Evolutionary conservation across 2,113 vertebrate genomes (phyloP).

Genomic region (Toxotes jaculatrix): DNA sequence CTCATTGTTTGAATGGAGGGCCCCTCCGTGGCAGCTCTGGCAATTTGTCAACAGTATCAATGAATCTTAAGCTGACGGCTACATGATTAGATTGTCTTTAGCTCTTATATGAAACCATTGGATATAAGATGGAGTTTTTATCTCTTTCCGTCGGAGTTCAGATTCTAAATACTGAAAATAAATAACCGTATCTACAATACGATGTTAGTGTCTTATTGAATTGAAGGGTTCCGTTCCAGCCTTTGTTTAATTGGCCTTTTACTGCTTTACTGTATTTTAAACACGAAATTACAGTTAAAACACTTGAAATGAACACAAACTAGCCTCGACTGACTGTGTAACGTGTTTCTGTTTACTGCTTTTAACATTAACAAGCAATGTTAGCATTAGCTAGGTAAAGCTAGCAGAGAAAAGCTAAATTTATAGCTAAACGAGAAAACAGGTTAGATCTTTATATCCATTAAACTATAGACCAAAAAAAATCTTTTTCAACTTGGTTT

Average conservation of each 20-base stretch:
- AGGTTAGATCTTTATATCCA: neutral
- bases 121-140: fast-evolving
- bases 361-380: neutral
- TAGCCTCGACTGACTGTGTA: fast-evolving
- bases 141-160: neutral
- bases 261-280: neutral
- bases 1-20: constrained; percentile 81
- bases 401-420: constrained; percentile 29
- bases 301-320: fast-evolving
- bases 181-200: too few relatives aligned
- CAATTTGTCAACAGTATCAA: constrained; percentile 71
- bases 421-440: neutral
- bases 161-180: too few relatives aligned
- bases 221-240: neutral
- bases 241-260: constrained; percentile 47
- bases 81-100: neutral
- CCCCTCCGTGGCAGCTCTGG: constrained; percentile 48
- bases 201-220: neutral
- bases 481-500: neutral
- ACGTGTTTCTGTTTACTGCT: neutral
- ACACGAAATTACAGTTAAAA: fast-evolving
- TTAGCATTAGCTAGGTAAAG: constrained; percentile 25
- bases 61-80: neutral
- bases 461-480: neutral
- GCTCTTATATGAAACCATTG: neutral